Evolutionary conservation across 2,113 vertebrate species (phyloP), one percentile per base, ranked within the genome.

Genomic region (Triplophysa rosa): DNA sequence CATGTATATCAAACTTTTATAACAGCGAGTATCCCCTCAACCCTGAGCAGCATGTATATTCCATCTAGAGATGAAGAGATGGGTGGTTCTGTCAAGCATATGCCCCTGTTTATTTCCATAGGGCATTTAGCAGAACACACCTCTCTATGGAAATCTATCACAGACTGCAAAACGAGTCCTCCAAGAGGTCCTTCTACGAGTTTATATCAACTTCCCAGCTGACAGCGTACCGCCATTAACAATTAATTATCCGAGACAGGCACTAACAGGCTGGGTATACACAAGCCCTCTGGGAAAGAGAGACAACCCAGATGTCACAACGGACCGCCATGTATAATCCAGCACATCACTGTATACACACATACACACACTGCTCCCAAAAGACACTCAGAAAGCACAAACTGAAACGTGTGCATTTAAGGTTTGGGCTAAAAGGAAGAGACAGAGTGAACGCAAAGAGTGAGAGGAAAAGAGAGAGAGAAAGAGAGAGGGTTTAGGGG

Each of bases 181-280:
- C 52, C 72, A 84, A 81, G 70, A 83, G 67, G 68, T 86, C 73
- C 80, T 83, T 83, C 82, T 80, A 54, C 45, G 47, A 86, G 76
- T 82, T 85, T 84, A 87, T 80, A 80, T 82, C 84, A 85, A 80
- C 80, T 85, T 85, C 76, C 75, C 67, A 82, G 80, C 70, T 85
- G 82, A 82, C 80, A 84, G 80, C 61, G 49, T 58, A 64, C 54
- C 68, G 71, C 83, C 78, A 84, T 87, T 85, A 87, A 81, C 81
- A 81, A 83, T 83, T 81, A 77, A 86, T 83, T 83, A 81, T 74
- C 79, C 66, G 47, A 81, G 85, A 83, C 84, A 89, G 84, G 88
- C 87, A 88, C 85, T 87, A 91, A 87, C 87, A 87, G 85, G 86
- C 84, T 89, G 87, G 82, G 87, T 90, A 88, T 85, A 85, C 82